Conservation (phyloP, 2,797 vertebrate genomes). For the Psittacula derbiana region DNA sequence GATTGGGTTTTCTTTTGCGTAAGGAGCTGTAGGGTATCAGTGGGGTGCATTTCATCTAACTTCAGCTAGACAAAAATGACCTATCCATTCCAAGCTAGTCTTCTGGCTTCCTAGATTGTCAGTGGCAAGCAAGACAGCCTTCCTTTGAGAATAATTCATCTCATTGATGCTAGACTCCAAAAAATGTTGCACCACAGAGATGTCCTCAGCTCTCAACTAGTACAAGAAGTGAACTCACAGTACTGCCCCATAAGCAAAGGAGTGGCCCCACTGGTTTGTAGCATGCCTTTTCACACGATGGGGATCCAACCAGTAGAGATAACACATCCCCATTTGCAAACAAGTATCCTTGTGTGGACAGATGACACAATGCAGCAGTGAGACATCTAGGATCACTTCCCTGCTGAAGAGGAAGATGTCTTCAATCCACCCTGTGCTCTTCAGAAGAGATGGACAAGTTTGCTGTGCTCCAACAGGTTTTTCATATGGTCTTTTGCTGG, state of each 20-base stretch:
- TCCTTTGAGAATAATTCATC: not conserved
- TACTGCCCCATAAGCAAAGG: not conserved
- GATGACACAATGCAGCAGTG: not conserved
- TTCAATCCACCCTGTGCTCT: fast-evolving
- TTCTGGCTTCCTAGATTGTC: not conserved
- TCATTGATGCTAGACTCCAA: not conserved
- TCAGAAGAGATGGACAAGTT: not conserved
- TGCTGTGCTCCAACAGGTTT: not conserved
- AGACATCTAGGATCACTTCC: not conserved
- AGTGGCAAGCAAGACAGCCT: not conserved
- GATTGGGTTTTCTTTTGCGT: not conserved
- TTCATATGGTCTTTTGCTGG: fast-evolving
- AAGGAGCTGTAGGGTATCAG: not conserved
- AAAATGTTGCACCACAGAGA: not conserved
- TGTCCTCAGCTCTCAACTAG: not conserved
- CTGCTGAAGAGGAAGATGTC: not conserved
- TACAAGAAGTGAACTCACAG: not conserved
- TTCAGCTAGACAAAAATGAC: not conserved
- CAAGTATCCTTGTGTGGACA: not conserved
- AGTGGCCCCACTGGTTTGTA: not conserved
- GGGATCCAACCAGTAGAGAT: not conserved
- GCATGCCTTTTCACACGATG: not conserved
- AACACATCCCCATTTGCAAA: not conserved
- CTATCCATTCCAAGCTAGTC: not conserved
- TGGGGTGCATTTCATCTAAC: not conserved